Evolutionary conservation across 2,888 invertebrate species (phyloP), one percentile per base, ranked within the genome.

Genomic region (Prosopocoilus inquinatus): DNA sequence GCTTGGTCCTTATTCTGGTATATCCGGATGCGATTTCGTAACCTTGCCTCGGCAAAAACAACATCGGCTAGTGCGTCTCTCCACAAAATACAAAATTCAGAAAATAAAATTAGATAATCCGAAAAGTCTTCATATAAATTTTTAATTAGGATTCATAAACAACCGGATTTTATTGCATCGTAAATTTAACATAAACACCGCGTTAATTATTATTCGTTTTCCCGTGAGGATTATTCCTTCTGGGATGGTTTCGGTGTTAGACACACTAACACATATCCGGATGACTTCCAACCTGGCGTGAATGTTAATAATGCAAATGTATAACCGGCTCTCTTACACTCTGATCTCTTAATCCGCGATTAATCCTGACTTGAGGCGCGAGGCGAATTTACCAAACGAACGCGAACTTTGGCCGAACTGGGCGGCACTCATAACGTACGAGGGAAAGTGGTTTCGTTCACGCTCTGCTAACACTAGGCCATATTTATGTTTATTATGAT

Each of bases 381-480:
- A 28, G 20, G 20, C 20, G 20, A 28, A 28, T 28, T 28, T 41
- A 15, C 5, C 12, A 11, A 13, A 13, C 15, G 41, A 11, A 28
- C 41, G n/a, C 39, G n/a, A 16, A 15, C 41, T 9, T 41, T 41
- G 13, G 41, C 41, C 41, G 20, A 5, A 41, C 41, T 15, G 16
- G 41, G 13, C 15, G 15, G 12, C 41, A 41, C 15, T 41, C 41
- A 41, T 41, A 41, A 41, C 9, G 41, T 16, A 41, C 41, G 15
- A n/a, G 41, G 41, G 41, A 41, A 41, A 41, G 41, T 41, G 41
- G 41, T 41, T 41, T 41, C 20, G 16, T 41, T 41, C 41, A 41
- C 41, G 41, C 41, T 41, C 41, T 15, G 41, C 41, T 41, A 16
- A 16, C 16, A 41, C 41, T 41, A 41, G 41, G 41, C 16, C 16